A percentile compares a stretch with the other conserved stretches of the same genome.
Conservation (phyloP, 1,140 invertebrate genomes). For the Ylistrum balloti region DNA sequence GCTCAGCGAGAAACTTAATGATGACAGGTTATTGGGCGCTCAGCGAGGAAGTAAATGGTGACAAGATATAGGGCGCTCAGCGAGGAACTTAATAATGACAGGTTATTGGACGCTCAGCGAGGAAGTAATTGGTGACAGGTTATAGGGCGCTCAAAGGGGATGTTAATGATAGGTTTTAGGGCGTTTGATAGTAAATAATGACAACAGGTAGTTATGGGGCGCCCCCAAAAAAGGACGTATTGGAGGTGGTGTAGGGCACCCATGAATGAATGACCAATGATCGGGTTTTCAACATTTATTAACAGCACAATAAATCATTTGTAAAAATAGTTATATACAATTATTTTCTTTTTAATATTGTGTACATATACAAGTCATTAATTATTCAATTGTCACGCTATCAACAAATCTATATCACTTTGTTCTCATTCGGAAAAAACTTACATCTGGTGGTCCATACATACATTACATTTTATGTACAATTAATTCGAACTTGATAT, state of each 20-base stretch:
- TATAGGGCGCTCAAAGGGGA: too few relatives aligned
- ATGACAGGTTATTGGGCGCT: too few relatives aligned
- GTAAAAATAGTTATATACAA: constrained; percentile 8
- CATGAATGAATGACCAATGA: neutral
- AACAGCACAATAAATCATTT: neutral
- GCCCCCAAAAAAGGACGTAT: neutral
- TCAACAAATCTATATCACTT: neutral
- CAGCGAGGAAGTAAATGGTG: too few relatives aligned
- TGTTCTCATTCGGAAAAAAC: neutral
- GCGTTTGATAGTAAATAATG: too few relatives aligned
- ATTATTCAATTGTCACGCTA: neutral
- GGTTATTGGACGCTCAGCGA: too few relatives aligned
- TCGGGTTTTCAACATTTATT: neutral
- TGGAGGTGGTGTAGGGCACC: neutral
- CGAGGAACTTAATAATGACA: too few relatives aligned
- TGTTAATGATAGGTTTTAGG: too few relatives aligned
- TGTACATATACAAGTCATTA: neutral
- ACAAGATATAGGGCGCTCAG: too few relatives aligned
- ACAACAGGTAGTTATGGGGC: too few relatives aligned
- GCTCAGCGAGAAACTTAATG: too few relatives aligned
- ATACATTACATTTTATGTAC: neutral
- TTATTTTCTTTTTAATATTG: neutral
- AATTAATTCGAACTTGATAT: neutral
- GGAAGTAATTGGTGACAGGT: too few relatives aligned
- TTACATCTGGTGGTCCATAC: neutral